Base-by-base conservation (phyloP, 2,797 vertebrate species). In the Periophthalmus magnuspinnatus region DNA sequence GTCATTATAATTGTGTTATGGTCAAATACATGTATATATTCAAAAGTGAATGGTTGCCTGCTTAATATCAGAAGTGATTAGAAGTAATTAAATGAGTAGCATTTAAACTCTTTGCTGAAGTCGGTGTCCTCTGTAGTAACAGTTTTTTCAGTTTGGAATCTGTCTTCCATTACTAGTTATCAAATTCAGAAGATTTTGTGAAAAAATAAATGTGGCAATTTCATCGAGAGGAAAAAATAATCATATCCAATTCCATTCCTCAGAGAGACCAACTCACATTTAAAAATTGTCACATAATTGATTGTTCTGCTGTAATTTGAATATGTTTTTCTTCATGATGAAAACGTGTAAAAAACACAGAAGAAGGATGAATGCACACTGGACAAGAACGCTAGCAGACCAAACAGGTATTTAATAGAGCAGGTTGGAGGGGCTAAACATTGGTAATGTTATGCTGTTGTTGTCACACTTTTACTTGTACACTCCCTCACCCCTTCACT, bases 391-490 rank as follows among this genome's bases (percentile, higher is more conserved):
- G 14, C 22, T 32, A 14, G 55, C 24, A 17, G n/a, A 47, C 22
- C 17, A 10, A 62, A 4, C 34, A 45, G 81, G 52, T 56, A 68
- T 69, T 72, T 69, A 69, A 71, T 74, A 9, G 17, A 71, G 22
- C 45, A 65, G 75, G 61, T 58, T 82, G 72, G 19, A 56, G 70
- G 62, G 79, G 78, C 79, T 90, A 80, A 91, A 84, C 80, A 64
- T 61, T 72, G 56, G 66, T 82, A 88, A 86, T 90, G 79, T 81
- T 85, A 87, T 82, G 75, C 77, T 71, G 80, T 65, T 88, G 83
- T 85, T 72, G 84, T 88, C 83, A 86, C 73, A 79, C 78, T 87
- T 86, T 78, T 84, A 74, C 65, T 76, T 88, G 81, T 75, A 59
- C 69, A 78, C 66, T 58, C 32, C 77, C 75, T 76, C 47, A 13